These are phyloP conservation scores for Tetraodon nigroviridis DNA, from an alignment of 2,113 vertebrate genomes.

Conservation along the genomic window DNA sequence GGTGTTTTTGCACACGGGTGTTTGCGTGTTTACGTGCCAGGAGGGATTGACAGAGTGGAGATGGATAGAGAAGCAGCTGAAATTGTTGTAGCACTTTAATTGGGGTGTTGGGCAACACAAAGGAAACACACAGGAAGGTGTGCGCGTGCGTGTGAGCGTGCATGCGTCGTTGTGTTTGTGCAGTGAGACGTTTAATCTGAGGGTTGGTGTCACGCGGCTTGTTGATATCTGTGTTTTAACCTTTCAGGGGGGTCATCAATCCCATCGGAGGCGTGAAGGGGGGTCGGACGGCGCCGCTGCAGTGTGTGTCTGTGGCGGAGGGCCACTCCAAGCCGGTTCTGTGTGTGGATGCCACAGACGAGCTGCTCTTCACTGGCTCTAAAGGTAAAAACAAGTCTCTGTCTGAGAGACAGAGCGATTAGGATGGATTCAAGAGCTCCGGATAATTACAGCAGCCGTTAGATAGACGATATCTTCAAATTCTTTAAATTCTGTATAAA, in stretches of 20 bases:
- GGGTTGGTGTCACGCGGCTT: constrained; percentile 17
- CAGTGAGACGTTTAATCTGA: not conserved
- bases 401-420: too few species aligned
- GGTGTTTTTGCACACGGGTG: constrained; percentile 10
- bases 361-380: constrained; percentile 92
- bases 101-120: constrained; percentile 20
- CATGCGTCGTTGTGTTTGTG: constrained; percentile 34
- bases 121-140: not conserved
- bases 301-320: constrained; percentile 90
- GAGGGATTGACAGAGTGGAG: not conserved
- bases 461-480: too few species aligned
- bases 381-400: constrained; percentile 77
- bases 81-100: constrained; percentile 36
- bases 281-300: constrained; percentile 85
- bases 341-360: constrained; percentile 92
- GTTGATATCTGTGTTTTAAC: not conserved
- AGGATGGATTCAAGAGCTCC: too few species aligned
- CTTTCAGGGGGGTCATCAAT: constrained; percentile 87
- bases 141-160: constrained; percentile 16
- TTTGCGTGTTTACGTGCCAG: constrained; percentile 3
- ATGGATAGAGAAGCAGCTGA: constrained; percentile 26
- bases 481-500: too few species aligned
- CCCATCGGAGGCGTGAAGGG: constrained; percentile 88
- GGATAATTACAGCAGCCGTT: too few species aligned
- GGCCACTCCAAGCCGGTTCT: constrained; percentile 95